Base-by-base conservation (phyloP, 2,888 invertebrate genomes). In the Thysanoteuthis rhombus region DNA sequence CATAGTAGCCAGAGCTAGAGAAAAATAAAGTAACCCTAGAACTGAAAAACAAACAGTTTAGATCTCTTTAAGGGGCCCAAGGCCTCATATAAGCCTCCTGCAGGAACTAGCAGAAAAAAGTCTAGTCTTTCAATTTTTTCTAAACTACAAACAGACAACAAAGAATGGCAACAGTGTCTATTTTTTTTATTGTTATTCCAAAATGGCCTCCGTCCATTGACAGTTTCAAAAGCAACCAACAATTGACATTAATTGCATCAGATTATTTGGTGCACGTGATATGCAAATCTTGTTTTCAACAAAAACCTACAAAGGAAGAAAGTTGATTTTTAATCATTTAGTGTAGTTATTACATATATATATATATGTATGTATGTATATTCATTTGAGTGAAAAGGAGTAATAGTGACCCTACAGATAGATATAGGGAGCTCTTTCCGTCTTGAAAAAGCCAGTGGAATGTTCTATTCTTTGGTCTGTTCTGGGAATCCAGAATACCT, bases 211-310 rank as follows among this genome's bases (percentile, higher is more conserved):
- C 12, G 75, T 75, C 75, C 75, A 75, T 75, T 36, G 75, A 75
- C 75, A 75, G 75, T 75, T n/a, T 75, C n/a, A 75, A n/a, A 75
- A 75, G 75, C 75, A 75, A 75, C 75, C 75, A 75, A 75, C 75
- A 75, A 75, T 75, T n/a, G n/a, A 75, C 75, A 75, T n/a, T 16
- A 75, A 75, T 75, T 75, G 75, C 36, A 75, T 75, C 75, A 75
- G n/a, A 75, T 75, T 75, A 75, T 36, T n/a, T n/a, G 32, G 75
- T 75, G n/a, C 75, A n/a, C 36, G 75, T 75, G n/a, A 75, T n/a
- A 75, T 75, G 75, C n/a, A 52, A 75, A 75, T 75, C 36, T n/a
- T 75, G n/a, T 75, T n/a, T n/a, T 75, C 75, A 75, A 75, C 75
- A 75, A 75, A 75, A 75, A 58, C 58, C 58, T 58, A 58, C 58